phyloP scores from a whole-genome alignment of 1,140 invertebrate species.

The Tetramorium simillimum region DNA sequence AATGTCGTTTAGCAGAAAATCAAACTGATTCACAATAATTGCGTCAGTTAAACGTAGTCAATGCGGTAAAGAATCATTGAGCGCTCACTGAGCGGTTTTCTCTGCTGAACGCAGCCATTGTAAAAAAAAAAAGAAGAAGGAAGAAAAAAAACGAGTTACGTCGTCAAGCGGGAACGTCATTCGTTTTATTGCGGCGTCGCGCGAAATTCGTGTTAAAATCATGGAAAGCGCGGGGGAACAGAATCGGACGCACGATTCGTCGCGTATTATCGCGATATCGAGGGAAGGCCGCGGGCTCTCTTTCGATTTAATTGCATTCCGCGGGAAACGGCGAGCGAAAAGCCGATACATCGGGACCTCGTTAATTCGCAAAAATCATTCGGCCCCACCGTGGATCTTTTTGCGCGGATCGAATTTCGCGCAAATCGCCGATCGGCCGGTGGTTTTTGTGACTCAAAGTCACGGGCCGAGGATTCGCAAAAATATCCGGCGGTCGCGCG shows the following conservation, averaged over 20 bases:
- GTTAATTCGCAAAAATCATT: conserved; percentile 70
- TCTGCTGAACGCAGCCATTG: too few species aligned
- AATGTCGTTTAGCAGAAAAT: too few species aligned
- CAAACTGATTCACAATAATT: too few species aligned
- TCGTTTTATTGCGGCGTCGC: conserved; percentile 3
- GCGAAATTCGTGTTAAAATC: conserved; percentile 37
- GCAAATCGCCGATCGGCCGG: conserved; percentile 35
- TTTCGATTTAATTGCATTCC: conserved; percentile 71
- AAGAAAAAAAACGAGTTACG: conserved; percentile 9
- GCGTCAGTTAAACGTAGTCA: too few species aligned
- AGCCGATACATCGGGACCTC: conserved; percentile 64
- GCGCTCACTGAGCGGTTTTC: too few species aligned
- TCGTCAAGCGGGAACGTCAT: conserved; percentile 4
- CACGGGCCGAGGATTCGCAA: conserved; percentile 3
- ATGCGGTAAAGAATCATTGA: too few species aligned
- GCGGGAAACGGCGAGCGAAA: conserved; percentile 28
- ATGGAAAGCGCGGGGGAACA: neutral
- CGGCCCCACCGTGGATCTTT: conserved; percentile 49
- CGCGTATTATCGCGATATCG: conserved; percentile 34
- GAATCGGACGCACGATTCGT: neutral
- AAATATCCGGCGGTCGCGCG: neutral
- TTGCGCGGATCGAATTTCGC: conserved; percentile 65
- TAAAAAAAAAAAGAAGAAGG: neutral
- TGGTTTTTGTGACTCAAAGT: conserved; percentile 11
- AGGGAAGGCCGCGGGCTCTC: conserved; percentile 34